Evolutionary conservation across 2,888 invertebrate genomes (phyloP), one percentile per base, ranked within the genome.

Genomic region (Diaperis boleti): DNA sequence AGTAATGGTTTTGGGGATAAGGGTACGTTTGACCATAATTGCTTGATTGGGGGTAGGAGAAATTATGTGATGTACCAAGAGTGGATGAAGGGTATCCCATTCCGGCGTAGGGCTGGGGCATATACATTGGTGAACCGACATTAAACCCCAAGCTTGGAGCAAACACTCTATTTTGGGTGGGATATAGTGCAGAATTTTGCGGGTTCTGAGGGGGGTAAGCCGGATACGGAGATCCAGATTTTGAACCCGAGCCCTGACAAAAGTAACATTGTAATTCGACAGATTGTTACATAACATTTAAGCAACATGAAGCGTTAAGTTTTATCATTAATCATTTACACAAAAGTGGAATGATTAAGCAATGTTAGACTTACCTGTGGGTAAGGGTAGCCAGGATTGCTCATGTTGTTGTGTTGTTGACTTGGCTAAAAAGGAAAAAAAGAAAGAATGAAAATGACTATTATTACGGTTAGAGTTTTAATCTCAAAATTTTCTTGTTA

Each of bases 121-220:
- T 78, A 80, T 81, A 79, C 76, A 81, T 77, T 26, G 82, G 80
- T 14, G 81, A 72, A 63, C 75, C 75, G 45, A 78, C 64, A 54
- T 74, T 79, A 81, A 84, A 78, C 80, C 87, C 87, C 82, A 86
- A 73, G 80, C 84, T 75, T 33, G 79, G 78, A 35, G 80, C 77
- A 65, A 77, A 79, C 7, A 78, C 75, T 15, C 75, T 64, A 13
- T 62, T 71, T 55, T 73, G 73, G 11, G 70, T 26, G 17, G 74
- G 76, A 54, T 74, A 73, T 17, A 73, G 68, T 3, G 75, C 74
- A 64, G 74, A 73, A 6, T 68, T 62, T 69, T 69, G 29, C 20
- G 72, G 69, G 69, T 73, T 20, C 4, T 20, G 3, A 6, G 20
- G 20, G 20, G 31, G 31, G 5, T 11, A 2, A 33, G 33, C 4